Evolutionary conservation across 2,888 invertebrate genomes (phyloP).

Genomic region (Mylabris sibirica): DNA sequence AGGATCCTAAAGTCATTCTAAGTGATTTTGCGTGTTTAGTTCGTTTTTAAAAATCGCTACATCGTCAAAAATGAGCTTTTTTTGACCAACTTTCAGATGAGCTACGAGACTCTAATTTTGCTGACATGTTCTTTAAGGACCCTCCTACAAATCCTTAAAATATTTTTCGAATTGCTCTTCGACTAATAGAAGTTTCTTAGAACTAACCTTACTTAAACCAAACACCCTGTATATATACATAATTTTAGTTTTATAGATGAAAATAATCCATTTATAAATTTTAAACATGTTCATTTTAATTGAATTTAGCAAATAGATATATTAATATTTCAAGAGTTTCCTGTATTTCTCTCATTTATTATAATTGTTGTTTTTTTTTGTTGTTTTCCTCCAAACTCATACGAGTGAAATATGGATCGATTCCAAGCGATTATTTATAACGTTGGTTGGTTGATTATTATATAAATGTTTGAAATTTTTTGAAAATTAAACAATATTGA

Average conservation of each 20-base stretch:
- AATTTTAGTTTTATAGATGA: background rate
- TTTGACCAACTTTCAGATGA: no score
- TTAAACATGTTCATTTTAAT: slow-evolving; percentile 7
- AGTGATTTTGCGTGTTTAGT: no score
- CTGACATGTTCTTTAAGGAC: no score
- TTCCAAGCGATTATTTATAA: background rate
- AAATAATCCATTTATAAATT: slow-evolving; percentile 1
- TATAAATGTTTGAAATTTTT: background rate
- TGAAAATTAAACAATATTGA: background rate
- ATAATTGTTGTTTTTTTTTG: background rate
- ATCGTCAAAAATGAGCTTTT: no score
- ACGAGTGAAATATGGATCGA: background rate
- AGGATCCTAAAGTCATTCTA: no score
- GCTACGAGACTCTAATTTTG: no score
- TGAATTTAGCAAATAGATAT: slow-evolving; percentile 4
- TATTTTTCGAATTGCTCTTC: no score
- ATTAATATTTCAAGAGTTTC: slow-evolving; percentile 5
- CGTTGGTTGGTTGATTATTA: background rate
- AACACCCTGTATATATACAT: no score
- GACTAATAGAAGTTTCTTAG: no score
- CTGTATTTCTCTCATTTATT: background rate
- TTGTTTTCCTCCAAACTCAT: background rate
- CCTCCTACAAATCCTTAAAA: no score
- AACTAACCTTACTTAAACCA: no score
- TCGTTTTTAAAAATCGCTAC: no score